Evolutionary conservation across 2,888 invertebrate species (phyloP).

Genomic region (Scaptomyza flava): DNA sequence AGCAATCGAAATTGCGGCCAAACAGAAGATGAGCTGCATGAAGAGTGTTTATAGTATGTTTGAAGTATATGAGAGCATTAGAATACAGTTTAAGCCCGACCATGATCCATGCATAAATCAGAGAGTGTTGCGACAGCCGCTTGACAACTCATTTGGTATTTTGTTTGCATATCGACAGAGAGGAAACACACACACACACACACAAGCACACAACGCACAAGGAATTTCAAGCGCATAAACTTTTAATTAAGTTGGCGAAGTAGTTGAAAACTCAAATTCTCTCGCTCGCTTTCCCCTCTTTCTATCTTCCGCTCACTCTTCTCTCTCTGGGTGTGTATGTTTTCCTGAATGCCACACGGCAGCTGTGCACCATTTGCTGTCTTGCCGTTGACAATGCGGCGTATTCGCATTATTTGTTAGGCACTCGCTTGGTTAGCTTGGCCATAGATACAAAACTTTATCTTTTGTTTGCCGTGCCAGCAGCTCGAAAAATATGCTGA

Average conservation of each 20-base stretch:
- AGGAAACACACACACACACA: neutral
- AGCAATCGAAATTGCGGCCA: constrained; percentile 81
- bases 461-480: neutral
- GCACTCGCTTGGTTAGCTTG: constrained; percentile 10
- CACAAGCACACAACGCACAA: constrained; percentile 17
- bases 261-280: constrained; percentile 45
- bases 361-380: constrained; percentile 2
- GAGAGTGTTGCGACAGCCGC: constrained; percentile 16
- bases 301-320: no score
- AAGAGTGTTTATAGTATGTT: neutral
- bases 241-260: constrained; percentile 76
- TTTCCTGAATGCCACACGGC: neutral
- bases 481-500: neutral
- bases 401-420: constrained; percentile 36
- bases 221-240: constrained; percentile 71
- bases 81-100: neutral
- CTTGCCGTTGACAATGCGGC: constrained; percentile 33
- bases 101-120: constrained; percentile 25
- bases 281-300: neutral
- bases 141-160: constrained; percentile 45
- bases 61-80: neutral
- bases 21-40: constrained; percentile 79
- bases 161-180: constrained; percentile 45
- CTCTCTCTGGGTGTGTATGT: neutral
- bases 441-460: no score